Percentiles rank a stretch among this genome's conserved stretches.
phyloP scores from a whole-genome alignment of 2,888 invertebrate species.

The Tetropium fuscum region DNA sequence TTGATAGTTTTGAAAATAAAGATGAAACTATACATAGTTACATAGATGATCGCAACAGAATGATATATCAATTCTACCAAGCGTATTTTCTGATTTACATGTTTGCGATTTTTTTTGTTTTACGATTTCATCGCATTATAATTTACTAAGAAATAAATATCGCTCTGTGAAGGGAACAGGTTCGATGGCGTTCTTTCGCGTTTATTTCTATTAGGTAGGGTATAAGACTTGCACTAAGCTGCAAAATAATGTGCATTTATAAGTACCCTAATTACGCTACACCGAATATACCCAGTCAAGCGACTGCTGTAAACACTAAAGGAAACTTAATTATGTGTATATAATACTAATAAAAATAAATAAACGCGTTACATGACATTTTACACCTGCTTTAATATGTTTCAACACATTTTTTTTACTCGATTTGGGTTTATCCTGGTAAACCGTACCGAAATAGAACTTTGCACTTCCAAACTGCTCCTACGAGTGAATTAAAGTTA shows the following conservation, averaged over 20 bases:
- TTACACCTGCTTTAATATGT: slow-evolving; percentile 17
- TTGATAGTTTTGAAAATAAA: no score
- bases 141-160: no score
- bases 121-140: no score
- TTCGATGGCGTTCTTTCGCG: no score
- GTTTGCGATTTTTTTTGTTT: no score
- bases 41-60: no score
- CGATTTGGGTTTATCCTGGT: not conserved
- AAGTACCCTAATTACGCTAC: slow-evolving; percentile 1
- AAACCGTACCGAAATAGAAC: not conserved
- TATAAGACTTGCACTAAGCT: no score
- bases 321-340: slow-evolving; percentile 13
- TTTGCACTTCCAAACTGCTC: not conserved
- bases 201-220: no score
- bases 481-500: slow-evolving; percentile 1
- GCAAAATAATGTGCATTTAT: slow-evolving; percentile 1
- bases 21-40: no score
- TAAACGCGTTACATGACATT: not conserved
- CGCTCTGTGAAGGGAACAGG: no score
- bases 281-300: slow-evolving; percentile 13
- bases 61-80: no score
- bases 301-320: slow-evolving; percentile 8
- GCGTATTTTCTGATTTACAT: no score
- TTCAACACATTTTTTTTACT: not conserved
- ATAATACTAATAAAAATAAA: slow-evolving; percentile 12